phyloP scores from a whole-genome alignment of 2,113 vertebrate genomes.

The Osmerus eperlanus region DNA sequence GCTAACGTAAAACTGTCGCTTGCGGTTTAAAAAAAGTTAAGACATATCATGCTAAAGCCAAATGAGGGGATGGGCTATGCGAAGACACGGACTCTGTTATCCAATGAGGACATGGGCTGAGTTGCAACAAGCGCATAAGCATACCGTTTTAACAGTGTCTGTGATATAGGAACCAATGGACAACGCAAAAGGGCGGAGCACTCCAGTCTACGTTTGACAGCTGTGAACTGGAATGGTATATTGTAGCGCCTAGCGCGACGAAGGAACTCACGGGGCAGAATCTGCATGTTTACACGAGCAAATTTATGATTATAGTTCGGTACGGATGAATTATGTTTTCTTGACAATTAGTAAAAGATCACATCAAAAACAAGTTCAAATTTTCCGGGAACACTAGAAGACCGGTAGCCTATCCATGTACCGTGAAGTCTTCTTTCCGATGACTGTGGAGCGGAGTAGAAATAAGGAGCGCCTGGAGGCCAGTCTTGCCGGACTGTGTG shows the following conservation, averaged over 20 bases:
- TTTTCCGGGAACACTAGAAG: background rate
- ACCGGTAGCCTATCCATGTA: constrained; percentile 50
- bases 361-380: background rate
- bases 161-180: constrained; percentile 21
- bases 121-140: constrained; percentile 31
- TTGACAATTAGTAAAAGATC: background rate
- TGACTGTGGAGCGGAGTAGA: constrained; percentile 68
- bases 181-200: constrained; percentile 52
- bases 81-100: constrained; percentile 23
- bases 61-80: constrained; percentile 52
- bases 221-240: constrained; percentile 58
- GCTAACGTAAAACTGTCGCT: no score
- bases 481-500: constrained; percentile 70
- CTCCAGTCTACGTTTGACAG: constrained; percentile 63
- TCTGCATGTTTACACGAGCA: constrained; percentile 4
- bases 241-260: constrained; percentile 17
- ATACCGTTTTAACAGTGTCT: constrained; percentile 28
- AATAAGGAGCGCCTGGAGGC: constrained; percentile 75
- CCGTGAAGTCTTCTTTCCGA: constrained; percentile 67
- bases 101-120: constrained; percentile 47
- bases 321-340: constrained; percentile 23
- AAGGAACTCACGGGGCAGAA: constrained; percentile 40
- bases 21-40: no score
- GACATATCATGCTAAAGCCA: no score
- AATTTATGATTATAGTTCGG: background rate